phyloP scores from a whole-genome alignment of 2,888 invertebrate species.

The Lepeophtheirus nordmannii region DNA sequence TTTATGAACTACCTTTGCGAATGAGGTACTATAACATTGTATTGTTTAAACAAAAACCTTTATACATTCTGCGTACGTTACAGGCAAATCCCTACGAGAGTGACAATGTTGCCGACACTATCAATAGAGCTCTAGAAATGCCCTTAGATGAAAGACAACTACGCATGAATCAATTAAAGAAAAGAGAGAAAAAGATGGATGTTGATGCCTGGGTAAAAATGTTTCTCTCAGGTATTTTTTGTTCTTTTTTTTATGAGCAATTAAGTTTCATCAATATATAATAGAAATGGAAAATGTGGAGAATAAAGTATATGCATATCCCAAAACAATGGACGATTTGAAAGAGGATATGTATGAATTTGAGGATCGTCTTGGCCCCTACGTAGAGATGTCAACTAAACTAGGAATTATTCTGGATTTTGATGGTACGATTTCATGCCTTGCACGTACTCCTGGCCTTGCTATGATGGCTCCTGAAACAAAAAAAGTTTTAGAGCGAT shows the following conservation, averaged over 20 bases:
- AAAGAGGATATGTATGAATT: conserved; percentile 70
- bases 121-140: conserved; percentile 73
- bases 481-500: conserved; percentile 56
- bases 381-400: conserved; percentile 57
- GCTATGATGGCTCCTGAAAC: conserved; percentile 71
- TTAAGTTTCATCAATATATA: too few relatives aligned
- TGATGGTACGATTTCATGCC: conserved; percentile 73
- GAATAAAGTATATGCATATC: conserved; percentile 47
- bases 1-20: too few relatives aligned
- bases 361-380: conserved; percentile 46
- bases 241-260: neutral
- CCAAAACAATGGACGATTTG: conserved; percentile 39
- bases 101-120: conserved; percentile 68
- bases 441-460: conserved; percentile 58
- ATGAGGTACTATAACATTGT: too few relatives aligned
- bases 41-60: too few relatives aligned
- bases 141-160: conserved; percentile 70
- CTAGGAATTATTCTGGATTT: conserved; percentile 62
- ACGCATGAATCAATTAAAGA: conserved; percentile 59
- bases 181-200: conserved; percentile 57
- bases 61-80: too few relatives aligned
- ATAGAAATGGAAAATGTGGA: neutral
- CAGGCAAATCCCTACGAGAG: conserved; percentile 66
- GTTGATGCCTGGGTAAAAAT: conserved; percentile 64
- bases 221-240: conserved; percentile 11